These are phyloP conservation scores for Mesoclemmys tuberculata DNA, from an alignment of 2,113 vertebrate genomes.

Conservation along the genomic window DNA sequence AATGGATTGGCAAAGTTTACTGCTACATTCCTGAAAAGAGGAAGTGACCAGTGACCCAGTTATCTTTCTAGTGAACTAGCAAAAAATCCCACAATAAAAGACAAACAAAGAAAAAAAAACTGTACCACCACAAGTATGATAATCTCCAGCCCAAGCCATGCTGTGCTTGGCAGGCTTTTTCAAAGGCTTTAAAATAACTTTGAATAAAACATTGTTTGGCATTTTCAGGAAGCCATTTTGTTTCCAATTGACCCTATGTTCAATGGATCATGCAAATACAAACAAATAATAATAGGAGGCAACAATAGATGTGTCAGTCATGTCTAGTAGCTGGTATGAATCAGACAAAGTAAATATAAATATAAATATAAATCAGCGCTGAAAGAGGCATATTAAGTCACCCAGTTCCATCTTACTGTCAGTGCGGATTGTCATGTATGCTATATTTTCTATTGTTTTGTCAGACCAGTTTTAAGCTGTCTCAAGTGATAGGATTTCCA, in stretches of 20 bases:
- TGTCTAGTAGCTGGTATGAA: neutral
- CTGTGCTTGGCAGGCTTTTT: neutral
- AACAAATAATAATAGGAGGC: neutral
- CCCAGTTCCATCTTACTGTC: neutral
- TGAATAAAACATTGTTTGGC: neutral
- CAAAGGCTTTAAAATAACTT: neutral
- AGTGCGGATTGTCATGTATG: neutral
- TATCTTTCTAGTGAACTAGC: neutral
- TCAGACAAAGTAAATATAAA: too few relatives aligned
- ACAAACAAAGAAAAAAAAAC: too few relatives aligned
- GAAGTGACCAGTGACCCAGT: neutral
- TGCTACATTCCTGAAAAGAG: neutral
- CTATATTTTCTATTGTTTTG: neutral
- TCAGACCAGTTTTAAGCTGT: fast-evolving
- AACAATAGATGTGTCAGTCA: neutral
- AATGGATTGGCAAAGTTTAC: neutral
- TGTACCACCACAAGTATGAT: neutral
- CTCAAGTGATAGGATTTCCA: neutral
- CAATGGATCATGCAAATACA: neutral
- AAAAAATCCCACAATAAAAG: neutral
- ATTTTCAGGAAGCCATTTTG: fast-evolving
- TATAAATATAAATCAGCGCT: neutral
- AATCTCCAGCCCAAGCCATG: neutral
- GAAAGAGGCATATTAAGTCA: neutral
- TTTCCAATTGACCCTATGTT: neutral